These are phyloP conservation scores for Hormaphis cornu DNA, from an alignment of 1,140 invertebrate species.

Conservation along the genomic window DNA sequence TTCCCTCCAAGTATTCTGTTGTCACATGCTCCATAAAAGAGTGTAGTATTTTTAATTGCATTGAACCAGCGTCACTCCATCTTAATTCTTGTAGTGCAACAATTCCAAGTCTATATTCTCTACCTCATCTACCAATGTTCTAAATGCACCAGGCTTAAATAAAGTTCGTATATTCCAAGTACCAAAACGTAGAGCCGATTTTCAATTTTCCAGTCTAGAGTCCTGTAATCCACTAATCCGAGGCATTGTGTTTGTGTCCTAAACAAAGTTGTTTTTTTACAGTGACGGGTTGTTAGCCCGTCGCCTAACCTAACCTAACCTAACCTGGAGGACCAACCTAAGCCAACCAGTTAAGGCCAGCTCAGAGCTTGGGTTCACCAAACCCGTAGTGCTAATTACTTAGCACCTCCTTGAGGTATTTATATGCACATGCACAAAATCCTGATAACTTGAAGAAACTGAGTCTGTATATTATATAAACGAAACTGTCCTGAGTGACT, in stretches of 20 bases:
- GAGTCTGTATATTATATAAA: no score
- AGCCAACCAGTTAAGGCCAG: no score
- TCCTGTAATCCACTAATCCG: not conserved
- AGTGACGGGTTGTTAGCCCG: not conserved
- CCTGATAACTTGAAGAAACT: no score
- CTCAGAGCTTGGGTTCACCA: no score
- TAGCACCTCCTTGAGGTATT: no score
- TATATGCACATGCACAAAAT: no score
- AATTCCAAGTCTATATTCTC: slow-evolving; percentile 33
- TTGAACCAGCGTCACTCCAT: slow-evolving; percentile 23
- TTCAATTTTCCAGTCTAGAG: not conserved
- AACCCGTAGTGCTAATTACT: no score
- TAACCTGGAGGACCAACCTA: no score
- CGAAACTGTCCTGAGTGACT: no score
- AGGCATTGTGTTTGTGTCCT: not conserved
- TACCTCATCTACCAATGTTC: slow-evolving; percentile 32
- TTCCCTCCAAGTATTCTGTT: not conserved
- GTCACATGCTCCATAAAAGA: slow-evolving; percentile 3
- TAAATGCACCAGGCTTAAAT: slow-evolving; percentile 2
- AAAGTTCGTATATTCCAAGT: slow-evolving; percentile 35
- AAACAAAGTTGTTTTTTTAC: not conserved
- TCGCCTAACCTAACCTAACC: no score
- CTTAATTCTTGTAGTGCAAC: slow-evolving; percentile 34
- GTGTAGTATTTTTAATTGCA: not conserved
- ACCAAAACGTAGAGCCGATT: slow-evolving; percentile 13